Percentiles rank a stretch among this genome's conserved stretches.
Evolutionary conservation across 2,113 vertebrate species (phyloP).

Genomic region (Hyperopisus bebe): DNA sequence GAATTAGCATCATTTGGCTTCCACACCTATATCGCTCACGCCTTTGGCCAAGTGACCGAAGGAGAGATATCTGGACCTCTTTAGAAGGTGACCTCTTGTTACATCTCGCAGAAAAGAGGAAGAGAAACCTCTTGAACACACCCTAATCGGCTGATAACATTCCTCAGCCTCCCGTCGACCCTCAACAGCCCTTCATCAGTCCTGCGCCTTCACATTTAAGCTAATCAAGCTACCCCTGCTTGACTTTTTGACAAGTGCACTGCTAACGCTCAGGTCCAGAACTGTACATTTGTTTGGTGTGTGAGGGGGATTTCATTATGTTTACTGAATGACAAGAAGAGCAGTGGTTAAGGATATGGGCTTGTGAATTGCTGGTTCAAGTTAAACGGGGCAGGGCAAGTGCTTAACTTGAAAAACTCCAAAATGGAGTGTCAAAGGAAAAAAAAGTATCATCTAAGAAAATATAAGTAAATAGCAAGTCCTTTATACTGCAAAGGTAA

Average conservation of each 20-base stretch:
- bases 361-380: conserved; percentile 2
- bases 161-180: neutral
- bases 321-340: neutral
- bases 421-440: neutral
- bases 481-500: neutral
- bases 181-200: neutral
- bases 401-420: neutral
- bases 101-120: conserved; percentile 20
- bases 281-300: neutral
- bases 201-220: neutral
- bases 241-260: neutral
- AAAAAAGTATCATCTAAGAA: neutral
- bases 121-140: conserved; percentile 22
- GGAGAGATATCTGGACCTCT: neutral
- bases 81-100: neutral
- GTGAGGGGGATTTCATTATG: neutral
- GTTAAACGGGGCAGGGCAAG: neutral
- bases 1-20: conserved; percentile 58
- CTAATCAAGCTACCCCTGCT: neutral
- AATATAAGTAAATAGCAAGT: neutral
- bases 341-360: neutral
- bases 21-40: conserved; percentile 42
- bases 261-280: neutral
- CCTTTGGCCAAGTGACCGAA: conserved; percentile 25
- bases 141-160: neutral